phyloP scores from a whole-genome alignment of 92 coral and sea anemone genomes.

The Isaurus tuberculatus region DNA sequence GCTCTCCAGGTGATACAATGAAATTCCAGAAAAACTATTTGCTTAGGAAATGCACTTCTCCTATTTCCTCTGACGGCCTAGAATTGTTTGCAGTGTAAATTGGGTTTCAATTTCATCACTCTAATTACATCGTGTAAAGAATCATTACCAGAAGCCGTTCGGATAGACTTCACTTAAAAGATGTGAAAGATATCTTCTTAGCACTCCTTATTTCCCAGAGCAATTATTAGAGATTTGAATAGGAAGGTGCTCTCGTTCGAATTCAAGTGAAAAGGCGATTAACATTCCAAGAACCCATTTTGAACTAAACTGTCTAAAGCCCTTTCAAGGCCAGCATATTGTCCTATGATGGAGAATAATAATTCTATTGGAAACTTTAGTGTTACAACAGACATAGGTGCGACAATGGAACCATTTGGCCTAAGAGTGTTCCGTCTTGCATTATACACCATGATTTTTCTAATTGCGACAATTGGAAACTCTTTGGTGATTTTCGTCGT shows the following conservation, averaged over 20 bases:
- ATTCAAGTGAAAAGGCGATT: conserved; percentile 14
- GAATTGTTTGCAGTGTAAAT: conserved; percentile 38
- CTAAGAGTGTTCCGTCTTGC: conserved; percentile 85
- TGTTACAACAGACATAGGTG: background rate
- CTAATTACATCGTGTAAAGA: conserved; percentile 41
- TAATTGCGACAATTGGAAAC: conserved; percentile 90
- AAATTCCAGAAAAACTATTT: conserved; percentile 47
- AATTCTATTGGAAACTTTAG: conserved; percentile 19
- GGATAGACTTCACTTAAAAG: conserved; percentile 10
- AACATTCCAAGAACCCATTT: conserved; percentile 13
- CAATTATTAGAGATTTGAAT: background rate
- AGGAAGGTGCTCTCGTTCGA: background rate
- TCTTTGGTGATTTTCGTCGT: conserved; percentile 93
- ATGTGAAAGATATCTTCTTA: background rate
- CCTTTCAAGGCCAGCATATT: background rate
- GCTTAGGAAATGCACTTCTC: conserved; percentile 39
- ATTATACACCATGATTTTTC: conserved; percentile 82
- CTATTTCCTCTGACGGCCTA: conserved; percentile 46
- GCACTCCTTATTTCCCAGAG: background rate
- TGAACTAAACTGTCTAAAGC: background rate
- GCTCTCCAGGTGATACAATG: conserved; percentile 31
- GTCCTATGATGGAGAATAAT: conserved; percentile 5
- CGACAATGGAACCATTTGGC: conserved; percentile 75
- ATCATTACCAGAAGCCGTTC: conserved; percentile 31
- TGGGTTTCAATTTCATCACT: conserved; percentile 49